Base-by-base conservation (phyloP, 1,140 invertebrate species). In the Formica selysi region DNA sequence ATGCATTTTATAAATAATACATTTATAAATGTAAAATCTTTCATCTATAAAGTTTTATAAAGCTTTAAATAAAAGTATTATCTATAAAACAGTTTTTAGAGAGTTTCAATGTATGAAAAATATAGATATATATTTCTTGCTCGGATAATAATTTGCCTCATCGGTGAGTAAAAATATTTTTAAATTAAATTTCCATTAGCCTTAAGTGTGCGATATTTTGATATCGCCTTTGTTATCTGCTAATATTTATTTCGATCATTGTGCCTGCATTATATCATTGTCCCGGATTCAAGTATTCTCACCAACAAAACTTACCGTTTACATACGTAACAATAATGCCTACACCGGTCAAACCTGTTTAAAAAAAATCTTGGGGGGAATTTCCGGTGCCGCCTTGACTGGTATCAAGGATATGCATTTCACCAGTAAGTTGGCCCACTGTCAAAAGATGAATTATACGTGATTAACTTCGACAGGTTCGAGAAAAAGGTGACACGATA, bases 321-420 rank as follows among this genome's bases (percentile, higher is more conserved):
- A 78, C 62, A 59, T 65, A 59, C 19, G 54, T 51, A 57, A 70
- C 51, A 51, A 61, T 51, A 59, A 59, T n/a, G 22, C 38, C 51
- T 38, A 29, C 83, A 89, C 76, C 51, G 71, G 85, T 87, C 73
- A 84, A 89, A 90, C 87, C 78, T 64, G 87, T 87, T 90, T 86
- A 41, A 87, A 89, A 88, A 81, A 59, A 89, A 78, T 74, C 68
- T 79, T 11, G 29, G 41, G 73, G 26, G 67, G 73, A 84, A 79
- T 89, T 90, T 90, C 88, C 88, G 88, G 88, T 71, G 87, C 51
- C 87, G 88, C 88, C 87, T 89, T 59, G 67, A 87, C 67, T 85
- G 54, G 22, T 26, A 71, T n/a, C 85, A 87, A 90, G 85, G 73
- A 90, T 90, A 65, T 48, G 44, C 48, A 51, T 81, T 86, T 80